These are phyloP conservation scores for Mixornis gularis DNA, from an alignment of 2,113 vertebrate species.

Conservation along the genomic window DNA sequence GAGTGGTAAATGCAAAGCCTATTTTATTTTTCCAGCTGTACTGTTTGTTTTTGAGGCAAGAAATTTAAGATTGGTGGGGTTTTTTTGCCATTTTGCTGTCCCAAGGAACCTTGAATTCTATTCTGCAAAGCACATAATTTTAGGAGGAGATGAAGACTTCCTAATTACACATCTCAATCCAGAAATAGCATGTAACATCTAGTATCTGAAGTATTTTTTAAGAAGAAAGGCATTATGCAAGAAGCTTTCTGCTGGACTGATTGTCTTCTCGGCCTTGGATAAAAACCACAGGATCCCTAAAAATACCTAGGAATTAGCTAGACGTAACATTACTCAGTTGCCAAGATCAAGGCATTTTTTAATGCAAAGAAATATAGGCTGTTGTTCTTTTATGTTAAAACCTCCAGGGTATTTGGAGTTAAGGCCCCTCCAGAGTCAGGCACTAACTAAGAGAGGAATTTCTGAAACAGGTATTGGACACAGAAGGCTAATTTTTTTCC, in stretches of 20 bases:
- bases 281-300: background rate
- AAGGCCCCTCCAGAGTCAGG: background rate
- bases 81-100: background rate
- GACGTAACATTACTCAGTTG: background rate
- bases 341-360: background rate
- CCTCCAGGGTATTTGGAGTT: background rate
- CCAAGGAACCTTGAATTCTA: background rate
- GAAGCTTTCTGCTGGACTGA: background rate
- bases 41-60: background rate
- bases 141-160: background rate
- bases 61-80: background rate
- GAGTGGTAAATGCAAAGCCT: background rate
- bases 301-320: background rate
- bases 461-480: background rate
- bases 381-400: background rate
- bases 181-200: background rate
- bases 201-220: background rate
- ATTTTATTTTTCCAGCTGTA: background rate
- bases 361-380: background rate
- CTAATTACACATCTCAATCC: fast-evolving
- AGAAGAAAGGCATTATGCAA: background rate
- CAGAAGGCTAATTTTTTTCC: background rate
- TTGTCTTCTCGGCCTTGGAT: background rate
- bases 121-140: background rate
- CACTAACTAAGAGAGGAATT: background rate